Percentiles rank a stretch among this genome's conserved stretches.
These are phyloP conservation scores for Scophthalmus maximus DNA, from an alignment of 2,113 vertebrate genomes.

Conservation along the genomic window DNA sequence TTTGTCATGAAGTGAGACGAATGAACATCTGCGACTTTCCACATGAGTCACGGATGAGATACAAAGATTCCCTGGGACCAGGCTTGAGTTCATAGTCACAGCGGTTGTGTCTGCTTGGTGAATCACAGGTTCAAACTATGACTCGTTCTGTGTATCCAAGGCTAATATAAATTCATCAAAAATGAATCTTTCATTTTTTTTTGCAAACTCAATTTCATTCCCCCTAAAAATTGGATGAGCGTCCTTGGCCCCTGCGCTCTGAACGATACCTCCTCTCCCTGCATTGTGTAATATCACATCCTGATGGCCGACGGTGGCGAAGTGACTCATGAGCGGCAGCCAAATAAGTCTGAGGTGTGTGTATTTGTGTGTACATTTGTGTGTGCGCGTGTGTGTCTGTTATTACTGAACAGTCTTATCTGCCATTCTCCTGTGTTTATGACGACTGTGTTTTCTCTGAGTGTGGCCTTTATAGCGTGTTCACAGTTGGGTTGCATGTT, in stretches of 20 bases:
- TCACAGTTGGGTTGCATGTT: conserved; percentile 40
- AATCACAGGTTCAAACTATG: conserved; percentile 33
- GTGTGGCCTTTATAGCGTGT: conserved; percentile 40
- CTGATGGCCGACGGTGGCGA: conserved; percentile 28
- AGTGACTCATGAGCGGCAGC: conserved; percentile 1
- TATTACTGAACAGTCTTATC: conserved; percentile 24
- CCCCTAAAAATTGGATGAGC: conserved; percentile 12
- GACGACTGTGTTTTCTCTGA: conserved; percentile 49
- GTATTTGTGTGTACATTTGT: conserved; percentile 19
- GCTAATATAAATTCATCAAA: conserved; percentile 15
- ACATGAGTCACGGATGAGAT: conserved; percentile 18
- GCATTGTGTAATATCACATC: conserved; percentile 31
- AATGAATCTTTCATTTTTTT: conserved; percentile 30
- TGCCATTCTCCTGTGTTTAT: conserved; percentile 35
- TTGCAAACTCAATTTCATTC: conserved; percentile 22
- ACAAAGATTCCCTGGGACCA: conserved; percentile 9
- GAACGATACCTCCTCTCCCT: conserved; percentile 20
- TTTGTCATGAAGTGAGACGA: conserved; percentile 48
- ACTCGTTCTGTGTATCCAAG: conserved; percentile 6
- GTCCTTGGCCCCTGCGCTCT: conserved; percentile 15
- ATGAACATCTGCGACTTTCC: conserved; percentile 25
- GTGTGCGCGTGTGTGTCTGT: conserved; percentile 8
- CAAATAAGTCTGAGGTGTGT: neutral
- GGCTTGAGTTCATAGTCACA: conserved; percentile 2
- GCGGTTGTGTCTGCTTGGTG: conserved; percentile 8